Evolutionary conservation across 2,888 invertebrate species (phyloP).

Genomic region (Drosophila birchii): DNA sequence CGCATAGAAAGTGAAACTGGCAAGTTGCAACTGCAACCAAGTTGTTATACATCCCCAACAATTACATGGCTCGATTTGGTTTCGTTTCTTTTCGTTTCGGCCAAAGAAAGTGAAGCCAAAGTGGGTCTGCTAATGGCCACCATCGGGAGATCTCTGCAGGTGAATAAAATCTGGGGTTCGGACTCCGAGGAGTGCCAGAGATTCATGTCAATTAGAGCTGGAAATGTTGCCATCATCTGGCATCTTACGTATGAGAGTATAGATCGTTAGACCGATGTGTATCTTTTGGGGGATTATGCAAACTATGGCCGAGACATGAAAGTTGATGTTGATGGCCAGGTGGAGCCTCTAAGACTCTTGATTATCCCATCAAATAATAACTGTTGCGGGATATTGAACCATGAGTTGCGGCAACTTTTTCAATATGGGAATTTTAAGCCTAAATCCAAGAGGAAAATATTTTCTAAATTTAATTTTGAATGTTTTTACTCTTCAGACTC

Average conservation of each 20-base stretch:
- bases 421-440: neutral
- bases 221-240: constrained; percentile 39
- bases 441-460: neutral
- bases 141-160: constrained; percentile 24
- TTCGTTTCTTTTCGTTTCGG: constrained; percentile 49
- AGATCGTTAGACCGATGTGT: constrained; percentile 37
- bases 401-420: constrained; percentile 1
- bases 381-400: constrained; percentile 19
- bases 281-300: constrained; percentile 39
- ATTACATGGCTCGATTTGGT: constrained; percentile 61
- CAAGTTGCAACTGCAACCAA: constrained; percentile 59
- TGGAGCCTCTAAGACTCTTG: constrained; percentile 15
- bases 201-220: constrained; percentile 46
- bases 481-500: neutral
- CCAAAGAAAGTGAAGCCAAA: constrained; percentile 66
- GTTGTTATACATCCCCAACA: constrained; percentile 59
- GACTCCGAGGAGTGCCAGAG: constrained; percentile 14
- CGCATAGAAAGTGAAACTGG: constrained; percentile 76
- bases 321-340: constrained; percentile 9
- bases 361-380: constrained; percentile 39
- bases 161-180: constrained; percentile 15
- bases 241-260: constrained; percentile 43
- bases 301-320: constrained; percentile 32
- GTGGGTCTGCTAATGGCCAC: constrained; percentile 39
- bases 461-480: neutral